Percentiles rank a stretch among this genome's conserved stretches.
Conservation (phyloP, 2,888 invertebrate genomes). For the Ophioninae sp. region DNA sequence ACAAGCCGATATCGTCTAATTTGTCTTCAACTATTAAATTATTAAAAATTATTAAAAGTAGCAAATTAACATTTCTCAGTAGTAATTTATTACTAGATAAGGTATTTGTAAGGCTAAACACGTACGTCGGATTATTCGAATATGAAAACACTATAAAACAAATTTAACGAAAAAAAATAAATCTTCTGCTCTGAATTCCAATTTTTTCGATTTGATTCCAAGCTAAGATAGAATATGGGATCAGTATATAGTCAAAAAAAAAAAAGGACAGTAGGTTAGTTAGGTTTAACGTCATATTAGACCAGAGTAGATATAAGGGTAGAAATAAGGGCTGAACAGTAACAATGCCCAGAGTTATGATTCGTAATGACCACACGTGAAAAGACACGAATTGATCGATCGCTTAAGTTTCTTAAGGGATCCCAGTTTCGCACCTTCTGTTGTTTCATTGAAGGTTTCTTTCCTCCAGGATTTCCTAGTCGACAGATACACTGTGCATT, state of each 20-base stretch:
- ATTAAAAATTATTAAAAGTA: too few relatives aligned
- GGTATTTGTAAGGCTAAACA: too few relatives aligned
- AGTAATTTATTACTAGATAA: too few relatives aligned
- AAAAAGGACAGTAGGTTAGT: not conserved
- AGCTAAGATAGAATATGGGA: not conserved
- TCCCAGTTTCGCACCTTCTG: constrained; percentile 47
- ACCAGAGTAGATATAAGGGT: constrained; percentile 1
- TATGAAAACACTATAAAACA: too few relatives aligned
- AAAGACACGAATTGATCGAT: constrained; percentile 71
- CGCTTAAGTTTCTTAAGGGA: constrained; percentile 46
- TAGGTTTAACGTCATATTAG: constrained; percentile 17
- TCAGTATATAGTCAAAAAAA: not conserved
- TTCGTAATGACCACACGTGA: constrained; percentile 32
- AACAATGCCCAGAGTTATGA: constrained; percentile 37
- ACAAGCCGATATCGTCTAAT: too few relatives aligned
- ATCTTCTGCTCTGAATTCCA: not conserved
- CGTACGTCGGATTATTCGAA: too few relatives aligned
- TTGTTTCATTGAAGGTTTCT: constrained; percentile 61
- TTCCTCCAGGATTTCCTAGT: constrained; percentile 70
- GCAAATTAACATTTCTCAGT: too few relatives aligned
- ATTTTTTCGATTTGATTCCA: not conserved
- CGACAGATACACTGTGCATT: constrained; percentile 25
- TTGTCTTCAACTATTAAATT: too few relatives aligned
- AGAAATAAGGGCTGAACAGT: not conserved
- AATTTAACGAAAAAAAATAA: not conserved